Conservation (phyloP, 2,888 invertebrate genomes). For the Autographa gamma region DNA sequence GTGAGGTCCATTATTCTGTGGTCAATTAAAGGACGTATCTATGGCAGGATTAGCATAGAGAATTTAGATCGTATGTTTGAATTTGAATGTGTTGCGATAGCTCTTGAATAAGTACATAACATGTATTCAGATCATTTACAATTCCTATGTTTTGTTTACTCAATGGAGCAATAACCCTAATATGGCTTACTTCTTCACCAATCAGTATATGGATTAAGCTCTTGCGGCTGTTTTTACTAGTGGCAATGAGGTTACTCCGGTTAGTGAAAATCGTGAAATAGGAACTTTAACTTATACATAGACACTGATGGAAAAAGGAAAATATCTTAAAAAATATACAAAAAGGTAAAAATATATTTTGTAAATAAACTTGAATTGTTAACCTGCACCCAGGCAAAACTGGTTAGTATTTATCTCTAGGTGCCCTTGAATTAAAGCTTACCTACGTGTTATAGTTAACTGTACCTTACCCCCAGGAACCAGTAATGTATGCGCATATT, state of each 20-base stretch:
- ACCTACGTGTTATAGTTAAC: neutral
- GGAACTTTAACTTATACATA: too few species aligned
- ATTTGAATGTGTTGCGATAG: constrained; percentile 29
- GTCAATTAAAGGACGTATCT: constrained; percentile 26
- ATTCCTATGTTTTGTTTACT: neutral
- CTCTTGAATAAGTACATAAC: constrained; percentile 19
- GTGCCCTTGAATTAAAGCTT: neutral
- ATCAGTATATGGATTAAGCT: too few species aligned
- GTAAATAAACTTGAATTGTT: neutral
- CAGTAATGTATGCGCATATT: neutral
- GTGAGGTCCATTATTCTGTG: constrained; percentile 4
- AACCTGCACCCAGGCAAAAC: neutral
- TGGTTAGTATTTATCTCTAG: neutral
- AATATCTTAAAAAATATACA: too few species aligned
- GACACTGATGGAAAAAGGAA: too few species aligned
- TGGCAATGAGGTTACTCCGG: too few species aligned
- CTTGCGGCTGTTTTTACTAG: too few species aligned
- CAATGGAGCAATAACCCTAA: neutral
- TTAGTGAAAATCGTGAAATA: too few species aligned
- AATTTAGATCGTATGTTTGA: constrained; percentile 36
- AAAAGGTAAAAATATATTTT: too few species aligned
- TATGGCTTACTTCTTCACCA: neutral
- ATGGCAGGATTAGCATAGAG: constrained; percentile 28
- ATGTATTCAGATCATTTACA: constrained; percentile 27
- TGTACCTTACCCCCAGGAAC: neutral